Evolutionary conservation across 64 coral and sea anemone species (phyloP), one percentile per base, ranked within the genome.

Genomic region (Acropora tenuis): DNA sequence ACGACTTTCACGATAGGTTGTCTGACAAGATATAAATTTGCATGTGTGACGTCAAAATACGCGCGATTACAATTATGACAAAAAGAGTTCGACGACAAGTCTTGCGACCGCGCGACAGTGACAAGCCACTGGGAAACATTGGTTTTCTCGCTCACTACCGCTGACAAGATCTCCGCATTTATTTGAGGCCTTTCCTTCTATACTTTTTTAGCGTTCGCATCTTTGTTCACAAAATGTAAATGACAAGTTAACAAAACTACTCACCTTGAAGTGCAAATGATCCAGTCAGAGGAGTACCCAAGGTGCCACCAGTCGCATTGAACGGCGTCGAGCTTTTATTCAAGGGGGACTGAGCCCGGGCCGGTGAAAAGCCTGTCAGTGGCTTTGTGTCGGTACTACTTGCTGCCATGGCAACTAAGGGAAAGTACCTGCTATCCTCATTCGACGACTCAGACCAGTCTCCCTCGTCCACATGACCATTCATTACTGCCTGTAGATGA

Each of bases 371-470:
- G 9, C 81, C 42, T 1, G 81, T 46, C 7, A 57, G 63, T n/a
- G 81, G 81, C 17, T 69, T 84, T 42, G 61, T 2, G 2, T 69
- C 66, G 43, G 81, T 84, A 15, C 81, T 60, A 48, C 77, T 71
- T 78, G 82, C 65, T 82, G 90, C 12, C 90, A 79, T 52, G 43
- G 90, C 90, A 69, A 81, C 67, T 5, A 84, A 77, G 8, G 92
- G 69, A 73, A 71, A 74, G 61, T 88, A 89, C 1, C 75, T 60
- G 0, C 76, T 75, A 88, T 58, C 82, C 55, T 94, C 95, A 17
- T 94, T 91, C 20, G 95, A 94, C 15, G 88, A 94, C 86, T 97
- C 95, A 16, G 95, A 97, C 95, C 95, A 97, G 75, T 97, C 95
- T 48, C 90, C 95, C 8, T 88, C 92, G 69, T 97, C 92, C 4